Evolutionary conservation across 2,797 vertebrate genomes (phyloP).

Genomic region (Vultur gryphus): DNA sequence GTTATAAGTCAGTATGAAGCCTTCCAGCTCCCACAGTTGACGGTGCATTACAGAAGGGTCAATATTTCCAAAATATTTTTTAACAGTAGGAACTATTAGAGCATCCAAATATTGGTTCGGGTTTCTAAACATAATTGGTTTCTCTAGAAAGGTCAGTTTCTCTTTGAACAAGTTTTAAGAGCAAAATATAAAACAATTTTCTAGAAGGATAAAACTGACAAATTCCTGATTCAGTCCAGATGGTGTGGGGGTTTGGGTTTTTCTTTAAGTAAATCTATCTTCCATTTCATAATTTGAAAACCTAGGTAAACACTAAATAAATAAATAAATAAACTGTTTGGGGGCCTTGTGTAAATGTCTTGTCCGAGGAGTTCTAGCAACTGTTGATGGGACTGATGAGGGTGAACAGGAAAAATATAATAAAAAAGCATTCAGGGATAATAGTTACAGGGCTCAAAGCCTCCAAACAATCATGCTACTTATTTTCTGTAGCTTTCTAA

Average conservation of each 20-base stretch:
- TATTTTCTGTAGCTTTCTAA: background rate
- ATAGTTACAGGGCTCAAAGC: background rate
- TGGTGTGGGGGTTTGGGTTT: conserved; percentile 33
- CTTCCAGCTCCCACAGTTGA: background rate
- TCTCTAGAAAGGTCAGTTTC: background rate
- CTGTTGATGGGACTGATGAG: background rate
- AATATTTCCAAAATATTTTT: background rate
- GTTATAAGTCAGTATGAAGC: background rate
- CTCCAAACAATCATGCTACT: background rate
- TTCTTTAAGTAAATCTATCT: background rate
- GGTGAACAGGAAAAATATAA: background rate
- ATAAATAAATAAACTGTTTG: background rate
- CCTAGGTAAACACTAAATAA: background rate
- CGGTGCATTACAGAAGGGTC: background rate
- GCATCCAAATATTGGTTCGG: background rate
- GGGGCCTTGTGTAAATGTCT: background rate
- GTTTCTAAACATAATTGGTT: background rate
- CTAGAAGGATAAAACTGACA: background rate
- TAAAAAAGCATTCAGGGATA: background rate
- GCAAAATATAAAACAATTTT: background rate
- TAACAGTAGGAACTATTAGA: background rate
- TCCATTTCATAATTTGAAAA: background rate
- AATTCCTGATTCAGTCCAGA: background rate
- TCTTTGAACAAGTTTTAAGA: background rate
- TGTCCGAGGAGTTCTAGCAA: background rate